Percentiles rank a stretch among this genome's conserved stretches.
Evolutionary conservation across 2,113 vertebrate species (phyloP).

Genomic region (Pipa parva): DNA sequence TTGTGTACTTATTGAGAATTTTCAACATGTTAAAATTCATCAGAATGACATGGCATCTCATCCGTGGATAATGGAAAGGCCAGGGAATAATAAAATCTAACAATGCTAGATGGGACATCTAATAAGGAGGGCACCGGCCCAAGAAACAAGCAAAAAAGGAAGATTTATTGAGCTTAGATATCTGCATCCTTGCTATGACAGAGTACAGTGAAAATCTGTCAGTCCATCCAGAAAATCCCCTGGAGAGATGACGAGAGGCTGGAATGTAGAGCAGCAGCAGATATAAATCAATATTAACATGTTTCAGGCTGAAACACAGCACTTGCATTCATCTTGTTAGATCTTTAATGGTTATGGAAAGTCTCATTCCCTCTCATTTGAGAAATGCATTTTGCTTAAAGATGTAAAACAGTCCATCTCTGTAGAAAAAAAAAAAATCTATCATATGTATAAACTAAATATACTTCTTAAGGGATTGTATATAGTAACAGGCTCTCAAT

Average conservation of each 20-base stretch:
- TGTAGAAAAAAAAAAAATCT: neutral
- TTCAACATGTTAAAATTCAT: slow-evolving; percentile 26
- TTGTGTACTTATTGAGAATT: slow-evolving; percentile 27
- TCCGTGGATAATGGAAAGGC: slow-evolving; percentile 12
- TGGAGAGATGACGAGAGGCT: neutral
- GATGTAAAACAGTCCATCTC: too few relatives aligned
- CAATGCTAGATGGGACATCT: slow-evolving; percentile 6
- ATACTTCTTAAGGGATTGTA: neutral
- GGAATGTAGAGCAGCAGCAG: neutral
- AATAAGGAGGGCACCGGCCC: neutral
- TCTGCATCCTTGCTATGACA: neutral
- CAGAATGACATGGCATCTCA: slow-evolving; percentile 4
- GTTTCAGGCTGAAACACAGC: neutral
- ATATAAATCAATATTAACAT: slow-evolving; percentile 6
- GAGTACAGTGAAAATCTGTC: slow-evolving; percentile 7
- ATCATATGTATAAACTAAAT: neutral
- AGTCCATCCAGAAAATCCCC: neutral
- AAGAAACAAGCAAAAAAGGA: slow-evolving; percentile 3
- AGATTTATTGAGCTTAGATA: neutral
- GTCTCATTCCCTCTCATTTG: neutral
- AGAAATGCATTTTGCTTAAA: neutral
- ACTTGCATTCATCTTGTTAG: neutral
- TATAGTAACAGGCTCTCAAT: neutral
- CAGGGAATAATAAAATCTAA: slow-evolving; percentile 18
- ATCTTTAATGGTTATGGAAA: neutral